Conservation (phyloP, 2,888 invertebrate genomes). For the Stenolophus ochropezus region DNA sequence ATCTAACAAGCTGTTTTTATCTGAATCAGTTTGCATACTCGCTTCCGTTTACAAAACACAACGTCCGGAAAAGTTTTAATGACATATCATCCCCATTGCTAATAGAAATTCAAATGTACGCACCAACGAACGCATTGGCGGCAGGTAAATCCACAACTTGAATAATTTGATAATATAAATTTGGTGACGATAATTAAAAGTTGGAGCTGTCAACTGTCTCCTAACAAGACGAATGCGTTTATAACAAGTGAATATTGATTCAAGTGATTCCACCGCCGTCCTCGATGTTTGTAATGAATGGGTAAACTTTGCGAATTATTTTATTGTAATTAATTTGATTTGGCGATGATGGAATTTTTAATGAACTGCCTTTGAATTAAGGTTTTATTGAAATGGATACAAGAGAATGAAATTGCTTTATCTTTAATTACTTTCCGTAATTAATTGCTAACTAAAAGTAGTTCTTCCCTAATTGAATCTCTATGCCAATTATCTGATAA, state of each 20-base stretch:
- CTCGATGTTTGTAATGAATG: conserved; percentile 7
- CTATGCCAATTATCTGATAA: background rate
- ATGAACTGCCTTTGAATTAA: conserved; percentile 31
- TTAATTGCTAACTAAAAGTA: background rate
- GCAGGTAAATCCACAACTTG: conserved; percentile 19
- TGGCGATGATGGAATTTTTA: conserved; percentile 37
- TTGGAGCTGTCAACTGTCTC: conserved; percentile 18
- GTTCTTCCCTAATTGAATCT: background rate
- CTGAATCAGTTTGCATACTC: conserved; percentile 5
- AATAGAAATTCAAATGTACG: conserved; percentile 22
- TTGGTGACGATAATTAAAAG: conserved; percentile 3
- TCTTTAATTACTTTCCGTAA: conserved; percentile 8
- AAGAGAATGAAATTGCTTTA: background rate
- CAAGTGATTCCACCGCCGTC: background rate
- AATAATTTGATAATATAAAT: conserved; percentile 27
- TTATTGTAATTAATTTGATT: conserved; percentile 37
- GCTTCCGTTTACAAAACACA: background rate
- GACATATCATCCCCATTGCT: conserved; percentile 12
- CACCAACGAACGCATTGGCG: background rate
- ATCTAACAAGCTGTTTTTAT: conserved; percentile 28
- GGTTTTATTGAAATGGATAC: conserved; percentile 1
- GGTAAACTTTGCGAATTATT: conserved; percentile 25
- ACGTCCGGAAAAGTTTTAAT: conserved; percentile 27
- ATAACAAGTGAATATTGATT: conserved; percentile 32
- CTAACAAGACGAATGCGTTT: conserved; percentile 23